phyloP scores from a whole-genome alignment of 2,888 invertebrate genomes.

The Troides aeacus region DNA sequence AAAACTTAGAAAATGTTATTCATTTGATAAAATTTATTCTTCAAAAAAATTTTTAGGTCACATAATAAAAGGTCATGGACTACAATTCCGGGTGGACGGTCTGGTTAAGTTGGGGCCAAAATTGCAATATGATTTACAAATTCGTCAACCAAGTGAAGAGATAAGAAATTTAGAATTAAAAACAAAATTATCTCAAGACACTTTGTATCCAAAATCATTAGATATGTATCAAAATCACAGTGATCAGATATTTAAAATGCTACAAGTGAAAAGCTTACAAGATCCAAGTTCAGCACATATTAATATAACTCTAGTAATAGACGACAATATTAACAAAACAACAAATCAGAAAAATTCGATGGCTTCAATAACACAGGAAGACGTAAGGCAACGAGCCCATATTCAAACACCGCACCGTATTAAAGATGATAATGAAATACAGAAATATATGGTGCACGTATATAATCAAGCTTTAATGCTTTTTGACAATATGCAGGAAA shows the following conservation, averaged over 20 bases:
- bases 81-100: slow-evolving; percentile 45
- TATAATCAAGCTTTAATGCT: slow-evolving; percentile 46
- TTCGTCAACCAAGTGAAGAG: slow-evolving; percentile 23
- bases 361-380: background rate
- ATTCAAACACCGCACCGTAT: slow-evolving; percentile 34
- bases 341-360: background rate
- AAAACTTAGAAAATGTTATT: too few relatives aligned
- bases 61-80: slow-evolving; percentile 20
- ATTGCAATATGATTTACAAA: slow-evolving; percentile 44
- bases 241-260: background rate
- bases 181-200: background rate
- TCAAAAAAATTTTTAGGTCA: slow-evolving; percentile 31
- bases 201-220: too few relatives aligned
- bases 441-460: slow-evolving; percentile 45
- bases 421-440: slow-evolving; percentile 42
- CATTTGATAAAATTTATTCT: too few relatives aligned
- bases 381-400: slow-evolving; percentile 7
- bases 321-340: background rate
- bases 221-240: background rate
- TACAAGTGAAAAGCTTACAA: background rate
- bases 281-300: slow-evolving; percentile 6
- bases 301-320: slow-evolving; percentile 10
- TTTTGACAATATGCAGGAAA: slow-evolving; percentile 43
- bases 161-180: slow-evolving; percentile 5
- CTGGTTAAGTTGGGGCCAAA: slow-evolving; percentile 45